Evolutionary conservation across 2,797 vertebrate genomes (phyloP).

Genomic region (Enteromius mattozi): DNA sequence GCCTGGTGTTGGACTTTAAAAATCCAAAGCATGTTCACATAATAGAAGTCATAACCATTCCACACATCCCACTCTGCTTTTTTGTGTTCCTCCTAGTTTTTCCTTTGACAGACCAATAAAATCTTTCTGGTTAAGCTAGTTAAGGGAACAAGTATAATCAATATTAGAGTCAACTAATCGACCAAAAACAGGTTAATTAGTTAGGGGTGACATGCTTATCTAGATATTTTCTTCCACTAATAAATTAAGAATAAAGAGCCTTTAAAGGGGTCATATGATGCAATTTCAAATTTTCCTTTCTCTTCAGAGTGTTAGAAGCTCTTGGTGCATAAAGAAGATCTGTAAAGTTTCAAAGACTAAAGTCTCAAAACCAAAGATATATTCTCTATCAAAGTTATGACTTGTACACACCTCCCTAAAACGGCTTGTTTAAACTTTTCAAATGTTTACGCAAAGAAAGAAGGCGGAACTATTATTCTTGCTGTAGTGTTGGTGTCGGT

Average conservation of each 20-base stretch:
- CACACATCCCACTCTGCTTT: neutral
- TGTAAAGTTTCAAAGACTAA: no score
- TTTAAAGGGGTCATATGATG: no score
- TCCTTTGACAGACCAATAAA: neutral
- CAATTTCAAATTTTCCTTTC: no score
- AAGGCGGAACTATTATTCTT: no score
- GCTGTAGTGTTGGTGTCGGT: no score
- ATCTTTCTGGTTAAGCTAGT: neutral
- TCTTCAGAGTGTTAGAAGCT: no score
- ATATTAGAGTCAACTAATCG: neutral
- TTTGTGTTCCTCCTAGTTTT: neutral
- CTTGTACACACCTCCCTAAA: no score
- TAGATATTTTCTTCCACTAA: neutral
- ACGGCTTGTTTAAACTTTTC: no score
- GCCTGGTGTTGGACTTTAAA: neutral
- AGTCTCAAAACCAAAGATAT: no score
- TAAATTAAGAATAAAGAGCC: neutral
- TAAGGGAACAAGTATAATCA: neutral
- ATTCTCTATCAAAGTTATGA: no score
- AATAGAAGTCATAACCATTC: neutral
- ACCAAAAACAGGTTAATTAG: neutral
- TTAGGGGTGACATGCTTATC: neutral
- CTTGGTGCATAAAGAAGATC: no score
- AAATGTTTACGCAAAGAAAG: no score
- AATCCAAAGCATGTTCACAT: neutral